Conservation (phyloP, 1,140 invertebrate genomes). For the Drosophila teissieri region DNA sequence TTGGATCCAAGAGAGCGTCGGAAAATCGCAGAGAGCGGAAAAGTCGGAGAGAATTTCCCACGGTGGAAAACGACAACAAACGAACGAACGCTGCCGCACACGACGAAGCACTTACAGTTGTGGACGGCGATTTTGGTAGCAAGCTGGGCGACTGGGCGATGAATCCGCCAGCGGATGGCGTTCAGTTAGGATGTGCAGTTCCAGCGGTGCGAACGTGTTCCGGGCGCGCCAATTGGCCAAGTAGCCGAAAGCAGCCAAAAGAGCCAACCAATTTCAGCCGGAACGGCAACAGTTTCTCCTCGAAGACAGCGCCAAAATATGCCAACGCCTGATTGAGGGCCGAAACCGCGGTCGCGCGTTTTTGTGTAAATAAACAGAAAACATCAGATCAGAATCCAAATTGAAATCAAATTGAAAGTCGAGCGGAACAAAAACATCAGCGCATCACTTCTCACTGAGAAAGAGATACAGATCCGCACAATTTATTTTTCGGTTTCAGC, state of each 20-base stretch:
- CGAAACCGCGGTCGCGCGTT: conserved; percentile 48
- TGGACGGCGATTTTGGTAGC: conserved; percentile 65
- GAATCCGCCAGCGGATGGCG: conserved; percentile 18
- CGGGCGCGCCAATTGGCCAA: conserved; percentile 70
- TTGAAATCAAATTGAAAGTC: conserved; percentile 9
- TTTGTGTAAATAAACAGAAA: conserved; percentile 64
- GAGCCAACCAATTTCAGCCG: conserved; percentile 33
- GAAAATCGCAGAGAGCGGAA: conserved; percentile 2
- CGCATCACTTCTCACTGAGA: conserved; percentile 14
- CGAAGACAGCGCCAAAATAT: conserved; percentile 20
- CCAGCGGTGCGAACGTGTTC: conserved; percentile 81
- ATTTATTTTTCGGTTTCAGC: conserved; percentile 43
- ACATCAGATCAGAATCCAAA: conserved; percentile 4
- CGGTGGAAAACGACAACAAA: conserved; percentile 13
- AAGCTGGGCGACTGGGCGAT: conserved; percentile 35
- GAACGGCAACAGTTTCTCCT: conserved; percentile 34
- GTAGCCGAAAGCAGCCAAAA: conserved; percentile 37
- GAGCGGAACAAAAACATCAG: conserved; percentile 18
- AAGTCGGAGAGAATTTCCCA: conserved; percentile 63
- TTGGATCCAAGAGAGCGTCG: not conserved
- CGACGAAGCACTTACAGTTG: conserved; percentile 37
- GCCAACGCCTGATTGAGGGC: conserved; percentile 54
- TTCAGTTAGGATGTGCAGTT: conserved; percentile 84
- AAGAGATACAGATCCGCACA: conserved; percentile 9
- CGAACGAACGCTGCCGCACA: conserved; percentile 10